Base-by-base conservation (phyloP, 1,140 invertebrate genomes). In the Colletes gigas region DNA sequence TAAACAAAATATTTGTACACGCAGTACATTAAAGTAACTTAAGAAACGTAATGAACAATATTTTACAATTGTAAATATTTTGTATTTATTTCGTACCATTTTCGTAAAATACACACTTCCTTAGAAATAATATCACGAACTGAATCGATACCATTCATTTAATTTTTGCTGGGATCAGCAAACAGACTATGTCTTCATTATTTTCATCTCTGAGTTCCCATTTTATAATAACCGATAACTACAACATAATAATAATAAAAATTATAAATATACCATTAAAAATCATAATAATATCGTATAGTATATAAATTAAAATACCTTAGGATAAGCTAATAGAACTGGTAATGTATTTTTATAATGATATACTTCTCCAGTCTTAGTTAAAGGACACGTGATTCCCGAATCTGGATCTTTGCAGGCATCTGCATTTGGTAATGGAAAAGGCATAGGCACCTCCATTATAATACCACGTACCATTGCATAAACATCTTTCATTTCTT, bases 391-490 rank as follows among this genome's bases (percentile, higher is more conserved):
- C 8, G 89, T 90, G 1, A 97, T 85, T 0, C 95, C 95, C 55
- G 94, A 95, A 78, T 89, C 39, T 17, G 73, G 3, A 65, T 94
- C 94, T 47, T 93, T 88, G 89, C 97, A 97, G 8, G 94, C 96
- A 89, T 97, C 92, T 0, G 95, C 93, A 87, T 97, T 95, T 9
- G 95, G 90, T 77, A 97, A 86, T 14, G 94, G 94, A 89, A 97
- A 97, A 41, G 96, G 96, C 77, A 97, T 92, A 1, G 96, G 95
- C 15, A 97, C 88, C 65, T 95, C 95, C 89, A 95, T 92, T 21
- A 97, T 93, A 52, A 97, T 93, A 4, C 97, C 97, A 92, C 97
- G 95, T 0, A 97, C 95, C 3, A 95, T 94, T 4, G 95, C 95
- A 41, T 91, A 94, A 5, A 96, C 89, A n/a, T 77, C 83, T 4